Base-by-base conservation (phyloP, 1,140 invertebrate species). In the Vanessa tameamea region DNA sequence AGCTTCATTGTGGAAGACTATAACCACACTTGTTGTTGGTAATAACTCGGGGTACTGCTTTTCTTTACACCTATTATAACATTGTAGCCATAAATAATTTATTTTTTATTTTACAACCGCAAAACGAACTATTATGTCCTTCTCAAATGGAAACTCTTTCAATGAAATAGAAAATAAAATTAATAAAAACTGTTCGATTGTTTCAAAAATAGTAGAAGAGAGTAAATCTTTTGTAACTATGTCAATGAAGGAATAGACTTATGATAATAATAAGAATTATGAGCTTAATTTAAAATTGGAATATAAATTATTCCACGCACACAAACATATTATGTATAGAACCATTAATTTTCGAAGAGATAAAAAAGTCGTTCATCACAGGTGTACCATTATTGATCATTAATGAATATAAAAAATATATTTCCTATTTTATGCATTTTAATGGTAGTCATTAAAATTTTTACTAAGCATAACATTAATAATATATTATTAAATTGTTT, bases 1-100 rank as follows among this genome's bases (percentile, higher is more conserved):
- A 0, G 98, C 98, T 92, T 99, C 98, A 89, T 99, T 99, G 92
- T 99, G 98, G 93, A 99, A 99, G 50, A 99, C 98, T 80, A 99
- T 98, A 16, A 99, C 97, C 81, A 99, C 97, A 85, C 97, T 98
- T 16, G 98, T 99, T 37, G 97, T 95, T 7, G 98, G 97, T 83
- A 98, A 93, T 74, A 96, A 93, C 59, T 94, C 94, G 61, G 95
- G 95, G 90, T 98, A 97, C 43, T 92, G 93, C 86, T 98, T 98
- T 77, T 90, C 94, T 88, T 95, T 97, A 86, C 96, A 98, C 37
- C 96, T 97, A 87, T 11, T n/a, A n/a, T 26, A 15, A 61, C 2
- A 57, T 23, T 23, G 20, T 8, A 4, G 2, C 11, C 0, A n/a
- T 55, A n/a, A 55, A 20, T 55, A 55, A 5, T 50, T n/a, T 31